These are phyloP conservation scores for Melanerpes aurifrons DNA, from an alignment of 2,113 vertebrate species.

Conservation along the genomic window DNA sequence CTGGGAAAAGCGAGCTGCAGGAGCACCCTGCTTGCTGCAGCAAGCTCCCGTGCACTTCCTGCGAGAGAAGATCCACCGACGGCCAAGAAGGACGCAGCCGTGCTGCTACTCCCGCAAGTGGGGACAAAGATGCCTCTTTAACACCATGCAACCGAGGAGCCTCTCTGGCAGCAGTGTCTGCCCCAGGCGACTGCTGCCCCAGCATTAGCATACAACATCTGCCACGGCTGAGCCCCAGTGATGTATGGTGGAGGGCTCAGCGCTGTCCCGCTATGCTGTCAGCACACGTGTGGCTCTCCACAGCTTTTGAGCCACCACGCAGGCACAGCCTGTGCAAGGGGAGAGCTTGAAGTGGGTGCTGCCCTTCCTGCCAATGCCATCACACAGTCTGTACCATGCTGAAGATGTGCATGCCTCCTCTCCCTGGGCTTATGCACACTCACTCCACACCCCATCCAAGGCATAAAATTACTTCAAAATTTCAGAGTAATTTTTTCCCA, in stretches of 20 bases:
- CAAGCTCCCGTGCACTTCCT: rapidly evolving
- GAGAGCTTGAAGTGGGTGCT: rapidly evolving
- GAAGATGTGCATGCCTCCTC: rapidly evolving
- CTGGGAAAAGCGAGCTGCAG: neutral
- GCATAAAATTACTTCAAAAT: neutral
- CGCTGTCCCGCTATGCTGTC: rapidly evolving
- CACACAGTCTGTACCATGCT: rapidly evolving
- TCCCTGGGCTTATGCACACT: rapidly evolving
- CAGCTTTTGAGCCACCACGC: rapidly evolving
- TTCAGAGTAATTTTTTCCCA: neutral
- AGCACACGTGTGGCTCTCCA: neutral
- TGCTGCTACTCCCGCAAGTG: rapidly evolving
- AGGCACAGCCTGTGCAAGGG: rapidly evolving
- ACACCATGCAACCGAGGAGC: neutral
- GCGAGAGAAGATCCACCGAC: rapidly evolving
- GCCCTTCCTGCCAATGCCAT: rapidly evolving
- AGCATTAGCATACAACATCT: neutral
- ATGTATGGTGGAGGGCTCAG: rapidly evolving
- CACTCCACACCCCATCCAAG: rapidly evolving
- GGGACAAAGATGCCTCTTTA: neutral
- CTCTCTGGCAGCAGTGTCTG: neutral
- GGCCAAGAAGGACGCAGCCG: rapidly evolving
- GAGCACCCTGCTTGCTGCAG: neutral
- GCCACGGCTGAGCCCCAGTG: rapidly evolving
- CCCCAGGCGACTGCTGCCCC: rapidly evolving